Percentiles rank a stretch among this genome's conserved stretches.
These are phyloP conservation scores for Tamias sibiricus DNA, from an alignment of 2,113 vertebrate genomes.

Conservation along the genomic window DNA sequence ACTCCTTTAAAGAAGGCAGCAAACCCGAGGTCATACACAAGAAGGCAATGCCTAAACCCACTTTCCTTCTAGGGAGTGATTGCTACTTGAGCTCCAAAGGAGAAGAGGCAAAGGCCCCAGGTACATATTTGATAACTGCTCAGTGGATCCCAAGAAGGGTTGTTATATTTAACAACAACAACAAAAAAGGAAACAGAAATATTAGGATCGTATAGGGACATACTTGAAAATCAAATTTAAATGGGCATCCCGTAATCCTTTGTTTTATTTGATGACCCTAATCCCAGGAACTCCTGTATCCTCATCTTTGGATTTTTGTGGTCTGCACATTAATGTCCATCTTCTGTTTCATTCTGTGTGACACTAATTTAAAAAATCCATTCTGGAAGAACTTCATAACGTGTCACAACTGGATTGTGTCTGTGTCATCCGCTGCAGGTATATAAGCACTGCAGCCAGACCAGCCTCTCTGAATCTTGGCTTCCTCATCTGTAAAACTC, in stretches of 20 bases:
- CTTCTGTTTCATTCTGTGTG: background rate
- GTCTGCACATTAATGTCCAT: background rate
- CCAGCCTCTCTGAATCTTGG: background rate
- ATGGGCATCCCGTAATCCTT: background rate
- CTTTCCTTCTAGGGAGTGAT: background rate
- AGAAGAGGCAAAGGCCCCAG: background rate
- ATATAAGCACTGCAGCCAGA: fast-evolving
- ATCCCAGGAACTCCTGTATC: fast-evolving
- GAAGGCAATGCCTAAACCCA: background rate
- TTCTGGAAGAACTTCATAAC: background rate
- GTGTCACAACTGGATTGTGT: background rate
- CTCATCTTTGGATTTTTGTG: background rate
- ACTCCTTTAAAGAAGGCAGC: background rate
- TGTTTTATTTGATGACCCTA: background rate
- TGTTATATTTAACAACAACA: conserved; percentile 5
- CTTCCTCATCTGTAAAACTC: background rate
- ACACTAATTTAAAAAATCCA: background rate
- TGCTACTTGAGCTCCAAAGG: no score
- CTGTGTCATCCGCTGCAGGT: background rate
- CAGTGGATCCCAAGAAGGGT: background rate
- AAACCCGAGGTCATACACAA: background rate
- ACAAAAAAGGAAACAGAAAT: background rate
- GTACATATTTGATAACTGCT: background rate
- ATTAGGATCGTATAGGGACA: no score
- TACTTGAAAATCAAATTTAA: background rate